Base-by-base conservation (phyloP, 2,888 invertebrate genomes). In the Rhingia campestris region DNA sequence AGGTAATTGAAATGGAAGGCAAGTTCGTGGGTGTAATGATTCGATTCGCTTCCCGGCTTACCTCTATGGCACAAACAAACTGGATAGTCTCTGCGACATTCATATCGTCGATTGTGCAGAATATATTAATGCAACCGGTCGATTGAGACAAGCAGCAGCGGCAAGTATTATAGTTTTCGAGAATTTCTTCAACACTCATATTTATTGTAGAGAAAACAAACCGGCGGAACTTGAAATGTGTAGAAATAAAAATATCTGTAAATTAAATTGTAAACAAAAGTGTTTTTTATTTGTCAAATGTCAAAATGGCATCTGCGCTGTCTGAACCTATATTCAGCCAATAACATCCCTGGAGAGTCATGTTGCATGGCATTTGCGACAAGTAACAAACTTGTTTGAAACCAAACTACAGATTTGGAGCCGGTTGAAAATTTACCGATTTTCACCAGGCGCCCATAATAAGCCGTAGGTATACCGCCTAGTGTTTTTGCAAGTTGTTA, bases 91-190 rank as follows among this genome's bases (percentile, higher is more conserved):
- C 6, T 6, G 43, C 6, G 12, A 51, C n/a, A n/a, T 51, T 32
- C 0, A 64, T 32, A n/a, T 37, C 41, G 0, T 51, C 64, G 10
- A 6, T n/a, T 7, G 35, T 9, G 6, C 9, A 9, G 4, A 77
- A 64, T 6, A 77, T 47, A 43, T 72, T 37, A 3, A 49, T 32
- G 6, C 35, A 35, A 10, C 32, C 12, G 0, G 33, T 1, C 30
- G 41, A 6, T 6, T 64, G 41, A 0, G 77, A 64, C 9, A 77
- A n/a, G 10, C 77, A 77, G 6, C 77, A 72, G 10, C 77, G 77
- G 6, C 77, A 77, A n/a, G 43, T 10, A 3, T 3, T 49, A 1
- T 54, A 41, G 10, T 30, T 49, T 10, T 7, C 39, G 4, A 58
- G n/a, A 5, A 70, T 61, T 22, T 47, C 61, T 10, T 6, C 4